Evolutionary conservation across 2,113 vertebrate genomes (phyloP).

Genomic region (Parus major): DNA sequence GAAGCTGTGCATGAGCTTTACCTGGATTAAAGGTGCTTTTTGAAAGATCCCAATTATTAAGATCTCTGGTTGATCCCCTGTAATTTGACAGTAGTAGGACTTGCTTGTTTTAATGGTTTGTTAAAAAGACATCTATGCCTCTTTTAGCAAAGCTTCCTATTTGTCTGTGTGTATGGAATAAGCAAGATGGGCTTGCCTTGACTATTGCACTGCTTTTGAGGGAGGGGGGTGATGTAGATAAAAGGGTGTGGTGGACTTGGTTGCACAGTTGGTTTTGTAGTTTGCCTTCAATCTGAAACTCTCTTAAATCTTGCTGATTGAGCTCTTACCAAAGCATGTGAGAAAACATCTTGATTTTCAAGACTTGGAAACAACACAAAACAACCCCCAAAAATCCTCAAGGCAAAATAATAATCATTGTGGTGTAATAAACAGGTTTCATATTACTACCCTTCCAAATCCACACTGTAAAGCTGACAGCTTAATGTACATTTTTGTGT

Average conservation of each 20-base stretch:
- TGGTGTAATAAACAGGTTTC: not conserved
- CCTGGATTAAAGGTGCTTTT: not conserved
- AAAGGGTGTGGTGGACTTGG: not conserved
- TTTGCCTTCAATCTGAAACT: not conserved
- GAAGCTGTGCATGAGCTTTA: not conserved
- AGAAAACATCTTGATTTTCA: not conserved
- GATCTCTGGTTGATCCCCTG: not conserved
- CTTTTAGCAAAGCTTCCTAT: not conserved
- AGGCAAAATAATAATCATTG: not conserved
- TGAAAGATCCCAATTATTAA: not conserved
- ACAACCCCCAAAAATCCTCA: not conserved
- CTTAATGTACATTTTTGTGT: not conserved
- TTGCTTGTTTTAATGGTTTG: not conserved
- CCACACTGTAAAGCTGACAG: not conserved
- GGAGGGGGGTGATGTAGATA: not conserved
- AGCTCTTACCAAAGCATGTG: not conserved
- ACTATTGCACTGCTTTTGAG: not conserved
- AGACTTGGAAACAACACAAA: not conserved
- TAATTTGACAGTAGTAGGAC: not conserved
- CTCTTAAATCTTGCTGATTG: not conserved
- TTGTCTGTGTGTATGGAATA: not conserved
- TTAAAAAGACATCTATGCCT: not conserved
- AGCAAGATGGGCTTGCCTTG: not conserved
- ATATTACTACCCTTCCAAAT: not conserved
- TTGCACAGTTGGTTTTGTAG: not conserved